Base-by-base conservation (phyloP, 1,140 invertebrate genomes). In the Arctopsyche grandis region DNA sequence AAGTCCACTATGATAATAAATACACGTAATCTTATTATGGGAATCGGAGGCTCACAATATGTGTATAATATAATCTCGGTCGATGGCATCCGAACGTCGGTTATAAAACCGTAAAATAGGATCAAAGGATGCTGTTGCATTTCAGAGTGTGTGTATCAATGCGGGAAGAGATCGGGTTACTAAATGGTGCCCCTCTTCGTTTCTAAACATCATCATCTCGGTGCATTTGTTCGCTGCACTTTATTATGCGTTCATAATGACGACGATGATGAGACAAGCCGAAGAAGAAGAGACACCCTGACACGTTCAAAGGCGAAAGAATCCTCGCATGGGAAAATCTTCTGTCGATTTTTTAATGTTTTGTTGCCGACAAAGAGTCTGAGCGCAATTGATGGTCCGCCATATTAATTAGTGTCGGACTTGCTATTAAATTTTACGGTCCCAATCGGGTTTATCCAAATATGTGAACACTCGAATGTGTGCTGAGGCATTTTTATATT, bases 191-290 rank as follows among this genome's bases (percentile, higher is more conserved):
- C 48, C 48, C 48, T 52, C 48, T 52, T 52, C 48, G 12, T 52
- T 52, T 52, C 48, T 52, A 52, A 52, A 52, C 48, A 52, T 16
- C 48, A 16, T 52, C 48, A 52, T 52, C 48, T 12, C 16, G 16
- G 16, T 12, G 48, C 29, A 38, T 14, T 52, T 52, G 48, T 52
- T 14, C 48, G 10, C 48, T 3, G 10, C 16, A 14, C 16, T 14
- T 52, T 52, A 52, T 52, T 52, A 52, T 38, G 48, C 16, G 48
- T 12, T 38, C 48, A 52, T 52, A 52, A 52, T 52, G 48, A 52
- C 48, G 48, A 52, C 48, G 48, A 52, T 52, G 48, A 52, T 16
- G 48, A 52, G 48, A 52, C 48, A 52, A 52, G 16, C 48, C 48
- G 16, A 14, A 16, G 48, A 52, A 52, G n/a, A n/a, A n/a, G n/a